These are phyloP conservation scores for Ichneumon xanthorius DNA, from an alignment of 2,888 invertebrate species.

Conservation along the genomic window DNA sequence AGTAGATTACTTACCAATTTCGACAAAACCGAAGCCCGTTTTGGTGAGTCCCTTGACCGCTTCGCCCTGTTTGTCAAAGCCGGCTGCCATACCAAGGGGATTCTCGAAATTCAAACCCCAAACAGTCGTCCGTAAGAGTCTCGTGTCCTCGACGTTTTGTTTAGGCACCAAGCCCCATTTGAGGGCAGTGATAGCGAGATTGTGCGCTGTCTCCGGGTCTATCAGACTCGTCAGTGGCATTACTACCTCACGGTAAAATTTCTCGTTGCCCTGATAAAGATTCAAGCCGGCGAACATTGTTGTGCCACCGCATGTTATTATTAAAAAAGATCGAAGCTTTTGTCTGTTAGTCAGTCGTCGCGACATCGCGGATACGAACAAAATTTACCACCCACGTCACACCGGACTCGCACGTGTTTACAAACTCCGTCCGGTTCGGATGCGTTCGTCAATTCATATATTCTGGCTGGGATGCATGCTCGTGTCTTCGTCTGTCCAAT, in stretches of 20 bases:
- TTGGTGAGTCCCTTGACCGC: conserved; percentile 92
- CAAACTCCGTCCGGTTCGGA: background rate
- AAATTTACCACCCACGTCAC: background rate
- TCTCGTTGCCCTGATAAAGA: conserved; percentile 91
- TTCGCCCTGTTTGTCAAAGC: conserved; percentile 99
- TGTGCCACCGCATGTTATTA: conserved; percentile 89
- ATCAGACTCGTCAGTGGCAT: conserved; percentile 90
- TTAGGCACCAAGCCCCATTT: conserved; percentile 91
- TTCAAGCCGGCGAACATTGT: conserved; percentile 88
- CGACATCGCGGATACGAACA: conserved; percentile 71
- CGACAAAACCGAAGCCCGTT: conserved; percentile 97
- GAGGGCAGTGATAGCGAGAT: conserved; percentile 90
- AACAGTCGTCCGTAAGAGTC: conserved; percentile 89
- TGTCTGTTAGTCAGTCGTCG: conserved; percentile 84
- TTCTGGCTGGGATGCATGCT: background rate
- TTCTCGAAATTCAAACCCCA: conserved; percentile 92
- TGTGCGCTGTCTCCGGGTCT: conserved; percentile 94
- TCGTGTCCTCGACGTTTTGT: conserved; percentile 87
- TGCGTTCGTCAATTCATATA: background rate
- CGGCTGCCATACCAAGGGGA: conserved; percentile 99
- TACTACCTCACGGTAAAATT: conserved; percentile 90
- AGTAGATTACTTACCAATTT: conserved; percentile 89
- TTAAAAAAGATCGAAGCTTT: conserved; percentile 89
- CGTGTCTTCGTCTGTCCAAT: background rate
- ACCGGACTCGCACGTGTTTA: conserved; percentile 27